These are phyloP conservation scores for Theonella swinhoei DNA, from an alignment of 37 sponge, comb jelly and placozoan genomes.

Conservation along the genomic window DNA sequence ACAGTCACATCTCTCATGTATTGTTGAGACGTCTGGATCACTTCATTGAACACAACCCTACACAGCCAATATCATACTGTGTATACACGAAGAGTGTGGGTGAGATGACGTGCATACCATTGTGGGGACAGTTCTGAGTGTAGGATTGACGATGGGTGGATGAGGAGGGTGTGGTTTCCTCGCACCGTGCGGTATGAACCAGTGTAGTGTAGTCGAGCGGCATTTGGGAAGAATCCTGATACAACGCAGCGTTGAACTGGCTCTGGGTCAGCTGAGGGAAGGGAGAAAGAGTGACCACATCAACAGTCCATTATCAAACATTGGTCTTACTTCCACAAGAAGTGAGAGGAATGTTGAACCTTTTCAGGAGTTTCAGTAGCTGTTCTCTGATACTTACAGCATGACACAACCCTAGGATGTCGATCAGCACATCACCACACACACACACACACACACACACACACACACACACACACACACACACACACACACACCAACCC, in stretches of 20 bases:
- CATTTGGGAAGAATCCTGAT: constrained; percentile 89
- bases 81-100: background rate
- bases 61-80: background rate
- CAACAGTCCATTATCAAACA: background rate
- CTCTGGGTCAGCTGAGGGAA: constrained; percentile 56
- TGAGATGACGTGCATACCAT: constrained; percentile 42
- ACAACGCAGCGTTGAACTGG: constrained; percentile 81
- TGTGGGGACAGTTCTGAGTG: constrained; percentile 56
- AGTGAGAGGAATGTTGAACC: constrained; percentile 66
- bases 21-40: constrained; percentile 74
- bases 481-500: constrained; percentile 39
- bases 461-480: background rate
- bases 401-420: constrained; percentile 56
- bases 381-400: constrained; percentile 84
- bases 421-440: background rate
- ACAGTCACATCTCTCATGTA: constrained; percentile 91
- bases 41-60: constrained; percentile 81
- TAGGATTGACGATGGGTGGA: constrained; percentile 86
- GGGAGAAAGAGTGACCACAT: no score
- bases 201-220: constrained; percentile 73
- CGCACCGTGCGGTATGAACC: constrained; percentile 84
- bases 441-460: constrained; percentile 5
- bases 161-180: constrained; percentile 76
- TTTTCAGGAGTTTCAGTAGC: constrained; percentile 60
- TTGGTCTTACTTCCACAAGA: constrained; percentile 65